Base-by-base conservation (phyloP, 2,888 invertebrate species). In the Nomada ferruginata region DNA sequence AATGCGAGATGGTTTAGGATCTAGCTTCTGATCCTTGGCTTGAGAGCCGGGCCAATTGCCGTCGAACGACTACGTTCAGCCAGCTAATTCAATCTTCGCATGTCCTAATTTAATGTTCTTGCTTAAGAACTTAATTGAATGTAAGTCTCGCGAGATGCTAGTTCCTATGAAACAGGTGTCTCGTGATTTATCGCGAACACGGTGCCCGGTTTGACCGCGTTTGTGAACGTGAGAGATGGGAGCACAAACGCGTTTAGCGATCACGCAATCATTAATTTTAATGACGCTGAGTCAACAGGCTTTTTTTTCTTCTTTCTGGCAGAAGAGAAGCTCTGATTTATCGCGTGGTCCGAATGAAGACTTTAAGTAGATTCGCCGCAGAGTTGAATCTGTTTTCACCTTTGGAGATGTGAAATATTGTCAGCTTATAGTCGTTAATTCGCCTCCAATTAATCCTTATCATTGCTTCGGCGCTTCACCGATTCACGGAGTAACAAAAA, bases 191-290 rank as follows among this genome's bases (percentile, higher is more conserved):
- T 55, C 71, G 50, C 65, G 59, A 36, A 66, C 55, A 29, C 42
- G 20, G 20, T 50, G 36, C 44, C 26, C 59, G 64, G 64, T 79
- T 77, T 42, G 79, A 65, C 63, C 61, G 57, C 55, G 52, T 76
- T 77, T 60, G 77, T 59, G 53, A 64, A 72, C 63, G 72, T 65
- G 76, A 59, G 65, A 65, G 59, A 77, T 59, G 73, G 36, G 73
- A 60, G 73, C 76, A 20, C 52, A 73, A 77, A 70, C 79, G 70
- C 70, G 79, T 79, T 65, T 64, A 70, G 70, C 65, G 79, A 79
- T 79, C 79, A 79, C 79, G 79, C 78, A 78, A 77, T 79, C 78
- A 79, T 79, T 79, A 79, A 79, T 79, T 79, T 77, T 79, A 79
- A 79, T 71, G 79, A 77, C 78, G 71, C 79, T 42, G 59, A 77